These are phyloP conservation scores for Scaptomyza tumidula DNA, from an alignment of 2,888 invertebrate species.

Conservation along the genomic window DNA sequence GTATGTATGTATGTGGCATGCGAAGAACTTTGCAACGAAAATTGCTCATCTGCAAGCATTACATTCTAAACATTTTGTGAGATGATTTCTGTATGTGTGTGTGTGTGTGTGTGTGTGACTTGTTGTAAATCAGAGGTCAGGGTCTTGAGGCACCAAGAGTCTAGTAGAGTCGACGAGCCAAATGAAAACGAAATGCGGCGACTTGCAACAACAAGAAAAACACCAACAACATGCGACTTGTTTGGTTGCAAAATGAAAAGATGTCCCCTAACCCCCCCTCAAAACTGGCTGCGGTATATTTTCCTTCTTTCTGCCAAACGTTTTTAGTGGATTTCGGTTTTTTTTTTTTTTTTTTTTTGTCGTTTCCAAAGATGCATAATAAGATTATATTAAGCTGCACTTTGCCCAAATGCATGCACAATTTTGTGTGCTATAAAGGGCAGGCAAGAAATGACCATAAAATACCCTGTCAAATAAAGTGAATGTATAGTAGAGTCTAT, in stretches of 20 bases:
- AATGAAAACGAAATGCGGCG: conserved; percentile 55
- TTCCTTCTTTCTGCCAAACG: conserved; percentile 31
- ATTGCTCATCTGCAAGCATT: conserved; percentile 31
- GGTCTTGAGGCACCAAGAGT: conserved; percentile 44
- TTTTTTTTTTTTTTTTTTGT: conserved; percentile 19
- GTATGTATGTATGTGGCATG: conserved; percentile 3
- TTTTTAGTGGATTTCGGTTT: conserved; percentile 30
- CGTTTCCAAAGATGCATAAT: conserved; percentile 56
- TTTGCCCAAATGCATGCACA: conserved; percentile 46
- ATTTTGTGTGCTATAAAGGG: not conserved
- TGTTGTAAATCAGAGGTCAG: conserved; percentile 64
- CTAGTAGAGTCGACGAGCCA: conserved; percentile 21
- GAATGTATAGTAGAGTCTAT: not conserved
- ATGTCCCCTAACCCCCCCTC: conserved; percentile 3
- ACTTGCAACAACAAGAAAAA: conserved; percentile 1
- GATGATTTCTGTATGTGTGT: conserved; percentile 19
- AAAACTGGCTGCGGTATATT: conserved; percentile 6
- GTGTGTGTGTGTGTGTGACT: conserved; percentile 23
- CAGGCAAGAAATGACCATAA: conserved; percentile 4
- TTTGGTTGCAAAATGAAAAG: conserved; percentile 6
- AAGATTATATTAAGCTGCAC: conserved; percentile 57
- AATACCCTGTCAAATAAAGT: conserved; percentile 9
- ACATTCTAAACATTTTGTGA: conserved; percentile 21
- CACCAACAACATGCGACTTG: not conserved
- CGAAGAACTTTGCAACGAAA: conserved; percentile 25